Evolutionary conservation across 1,140 invertebrate genomes (phyloP), one percentile per base, ranked within the genome.

Genomic region (Habropoda laboriosa): DNA sequence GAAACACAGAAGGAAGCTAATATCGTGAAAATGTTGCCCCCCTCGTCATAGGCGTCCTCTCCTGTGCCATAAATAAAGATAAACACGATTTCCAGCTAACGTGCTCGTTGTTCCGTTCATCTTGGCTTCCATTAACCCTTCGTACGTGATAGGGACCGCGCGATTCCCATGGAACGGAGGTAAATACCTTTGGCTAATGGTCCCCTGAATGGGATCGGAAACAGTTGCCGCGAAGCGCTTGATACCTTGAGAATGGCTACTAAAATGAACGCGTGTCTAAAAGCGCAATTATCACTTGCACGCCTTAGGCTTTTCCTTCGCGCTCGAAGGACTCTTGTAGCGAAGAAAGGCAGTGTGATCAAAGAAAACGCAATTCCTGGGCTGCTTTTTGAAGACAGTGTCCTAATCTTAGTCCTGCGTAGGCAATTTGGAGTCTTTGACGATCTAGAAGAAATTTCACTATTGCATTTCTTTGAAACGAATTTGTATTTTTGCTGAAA

Each of bases 121-220:
- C 72, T 73, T n/a, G 38, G 47, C 40, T 42, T 76, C 66, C 80
- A 85, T 82, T 85, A 86, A 82, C 61, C 49, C 57, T 66, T 49
- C 60, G 75, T 82, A 86, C 76, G 83, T 85, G 71, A 81, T 74
- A 42, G 83, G 42, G 64, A 72, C 32, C 35, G 47, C 35, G 47
- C 51, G 53, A 75, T 72, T 47, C 66, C 60, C 42, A 40, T 42
- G 57, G 45, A 73, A 47, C 51, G 60, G 16, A 53, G 79, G 38
- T 85, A 82, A 82, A 86, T 81, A 85, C 71, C 57, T 63, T 63
- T 53, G 71, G 49, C 24, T 78, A 81, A 78, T 71, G 67, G 66
- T 66, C 57, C 10, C 3, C 35, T n/a, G n/a, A 60, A 80, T 66
- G 61, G 49, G 27, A 75, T 67, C 61, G 71, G 64, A 47, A 79